Evolutionary conservation across 2,888 invertebrate species (phyloP), one percentile per base, ranked within the genome.

Genomic region (Ecliptopera silaceata): DNA sequence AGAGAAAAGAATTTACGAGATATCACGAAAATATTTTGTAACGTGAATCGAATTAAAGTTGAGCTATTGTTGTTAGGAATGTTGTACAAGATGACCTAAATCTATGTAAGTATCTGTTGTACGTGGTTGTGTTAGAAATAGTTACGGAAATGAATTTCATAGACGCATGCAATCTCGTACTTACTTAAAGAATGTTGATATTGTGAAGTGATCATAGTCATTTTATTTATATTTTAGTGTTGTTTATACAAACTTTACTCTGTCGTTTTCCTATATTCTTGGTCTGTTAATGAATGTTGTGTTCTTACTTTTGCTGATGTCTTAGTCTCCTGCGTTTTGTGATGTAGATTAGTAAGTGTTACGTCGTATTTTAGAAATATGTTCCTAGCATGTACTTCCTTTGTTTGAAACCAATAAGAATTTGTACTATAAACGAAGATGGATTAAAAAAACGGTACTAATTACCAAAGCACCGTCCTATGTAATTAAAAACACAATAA

Each of bases 151-250:
- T 31, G 48, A 62, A 66, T 66, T 66, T 59, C 56, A 67, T 36
- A 66, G 68, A 70, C 74, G 75, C 76, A 75, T 75, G 74, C 61
- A 42, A 67, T 72, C 62, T 72, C 43, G 12, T 31, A 32, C n/a
- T 2, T 31, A 32, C 18, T 1, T 32, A 34, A 36, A 36, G 2
- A 22, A 22, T 39, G 4, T 11, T 17, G 10, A 10, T 36, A 3
- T 22, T 41, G 32, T 42, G 15, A 32, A 11, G 39, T 41, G 17
- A n/a, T 18, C 61, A 64, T 45, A 53, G n/a, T 45, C 44, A n/a
- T 47, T 55, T 53, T 22, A 49, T 38, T 38, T 38, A 8, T 15
- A 38, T 52, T 39, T 3, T 31, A 31, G 11, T 34, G 34, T 13
- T 12, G 10, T 13, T 12, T n/a, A 12, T 32, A n/a, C 4, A 3